Conservation (phyloP, 2,113 vertebrate genomes). For the Nycticebus coucang region DNA sequence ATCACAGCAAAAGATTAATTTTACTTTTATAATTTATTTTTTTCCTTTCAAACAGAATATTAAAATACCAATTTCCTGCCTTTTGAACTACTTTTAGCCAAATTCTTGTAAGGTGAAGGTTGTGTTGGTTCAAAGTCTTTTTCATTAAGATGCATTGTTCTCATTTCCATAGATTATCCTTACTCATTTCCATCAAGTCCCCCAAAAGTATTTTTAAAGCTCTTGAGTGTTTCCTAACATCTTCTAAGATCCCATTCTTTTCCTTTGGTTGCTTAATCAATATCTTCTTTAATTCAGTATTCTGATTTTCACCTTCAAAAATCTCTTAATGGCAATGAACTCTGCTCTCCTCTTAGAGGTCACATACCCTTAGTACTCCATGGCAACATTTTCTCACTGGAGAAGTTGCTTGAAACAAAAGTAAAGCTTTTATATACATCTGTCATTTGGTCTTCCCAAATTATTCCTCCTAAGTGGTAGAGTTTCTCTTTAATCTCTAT, state of each 20-base stretch:
- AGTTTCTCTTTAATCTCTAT: constrained; percentile 37
- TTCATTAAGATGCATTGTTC: constrained; percentile 14
- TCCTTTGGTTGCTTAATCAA: constrained; percentile 49
- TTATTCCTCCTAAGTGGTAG: not conserved
- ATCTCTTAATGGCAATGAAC: constrained; percentile 25
- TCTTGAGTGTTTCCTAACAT: constrained; percentile 53
- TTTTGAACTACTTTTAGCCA: constrained; percentile 34
- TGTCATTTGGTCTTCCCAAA: constrained; percentile 25
- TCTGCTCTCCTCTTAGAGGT: constrained; percentile 28
- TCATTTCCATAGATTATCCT: constrained; percentile 29
- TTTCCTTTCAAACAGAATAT: constrained; percentile 45
- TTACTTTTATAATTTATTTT: constrained; percentile 42
- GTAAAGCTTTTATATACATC: constrained; percentile 27
- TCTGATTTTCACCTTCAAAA: constrained; percentile 61
- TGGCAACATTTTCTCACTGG: constrained; percentile 16
- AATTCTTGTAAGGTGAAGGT: constrained; percentile 40
- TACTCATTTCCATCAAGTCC: constrained; percentile 10
- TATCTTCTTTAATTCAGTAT: constrained; percentile 4
- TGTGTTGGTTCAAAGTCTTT: constrained; percentile 7
- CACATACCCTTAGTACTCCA: not conserved
- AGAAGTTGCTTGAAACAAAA: constrained; percentile 52
- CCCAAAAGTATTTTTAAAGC: constrained; percentile 37
- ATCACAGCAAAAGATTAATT: constrained; percentile 61
- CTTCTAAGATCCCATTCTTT: constrained; percentile 8
- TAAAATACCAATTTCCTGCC: constrained; percentile 41